Evolutionary conservation across 1,140 invertebrate genomes (phyloP), one percentile per base, ranked within the genome.

Genomic region (Calosoma granatense): DNA sequence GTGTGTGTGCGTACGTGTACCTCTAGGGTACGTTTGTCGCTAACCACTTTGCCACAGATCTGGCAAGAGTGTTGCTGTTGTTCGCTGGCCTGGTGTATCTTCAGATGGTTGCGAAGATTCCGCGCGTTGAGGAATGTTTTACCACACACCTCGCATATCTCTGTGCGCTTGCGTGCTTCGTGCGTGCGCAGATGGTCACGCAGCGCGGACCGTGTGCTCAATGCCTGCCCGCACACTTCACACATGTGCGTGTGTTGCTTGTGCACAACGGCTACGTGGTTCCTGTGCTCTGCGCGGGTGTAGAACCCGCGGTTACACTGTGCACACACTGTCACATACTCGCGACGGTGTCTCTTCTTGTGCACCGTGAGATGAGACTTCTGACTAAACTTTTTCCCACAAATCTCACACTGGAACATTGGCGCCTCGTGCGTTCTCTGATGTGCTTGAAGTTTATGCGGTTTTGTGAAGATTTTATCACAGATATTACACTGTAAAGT

Each of bases 301-400:
- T 66, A 56, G 55, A 67, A 68, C 1, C 67, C 67, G 22, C 60
- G 54, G 20, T 61, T 52, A 55, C 67, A 68, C 2, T 59, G 26
- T 23, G 63, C 57, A 56, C 67, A 68, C 53, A 60, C 61, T 0
- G 54, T 62, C 9, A 62, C 60, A 30, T 60, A 67, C 55, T 82
- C 76, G 17, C 77, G 77, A n/a, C 77, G 75, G 56, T 83, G 79
- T 20, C 81, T 79, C 21, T 80, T 74, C 2, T 79, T 68, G 63
- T 90, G 86, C 14, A 78, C 79, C 2, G 80, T 78, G 53, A 88
- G 71, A 57, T 86, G 76, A 1, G 81, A 79, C 19, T 81, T 77
- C 0, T 86, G 76, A 4, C 81, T 85, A 63, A 90, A 91, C 2
- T 79, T 76, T 59, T 83, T 83, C 0, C 77, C 76, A 64, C 89